Percentiles rank a stretch among this genome's conserved stretches.
phyloP scores from a whole-genome alignment of 2,797 vertebrate genomes.

The Chelonia mydas region DNA sequence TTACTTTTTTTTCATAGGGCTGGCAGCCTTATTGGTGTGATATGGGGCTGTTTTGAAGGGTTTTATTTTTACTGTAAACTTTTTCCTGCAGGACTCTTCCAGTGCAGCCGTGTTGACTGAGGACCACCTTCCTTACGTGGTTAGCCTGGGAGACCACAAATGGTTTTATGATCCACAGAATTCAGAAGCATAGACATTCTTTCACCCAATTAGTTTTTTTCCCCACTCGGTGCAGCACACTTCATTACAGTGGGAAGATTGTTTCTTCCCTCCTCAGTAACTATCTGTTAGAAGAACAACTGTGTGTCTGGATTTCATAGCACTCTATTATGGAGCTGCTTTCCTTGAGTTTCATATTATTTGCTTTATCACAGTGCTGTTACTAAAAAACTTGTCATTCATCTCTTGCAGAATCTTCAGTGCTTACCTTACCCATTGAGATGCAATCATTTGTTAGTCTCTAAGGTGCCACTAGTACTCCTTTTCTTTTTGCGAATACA shows the following conservation, averaged over 20 bases:
- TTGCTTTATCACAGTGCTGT: neutral
- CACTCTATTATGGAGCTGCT: neutral
- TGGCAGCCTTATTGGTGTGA: slow-evolving; percentile 43
- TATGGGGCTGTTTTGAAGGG: neutral
- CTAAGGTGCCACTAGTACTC: too few relatives aligned
- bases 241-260: neutral
- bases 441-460: neutral
- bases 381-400: neutral
- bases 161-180: neutral
- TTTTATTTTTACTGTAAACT: slow-evolving; percentile 63
- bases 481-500: too few relatives aligned
- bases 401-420: neutral
- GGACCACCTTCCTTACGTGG: neutral
- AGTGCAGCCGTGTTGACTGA: neutral
- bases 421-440: neutral
- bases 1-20: neutral
- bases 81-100: slow-evolving; percentile 33
- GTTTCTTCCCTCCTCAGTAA: neutral
- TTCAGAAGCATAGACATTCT: neutral
- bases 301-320: neutral
- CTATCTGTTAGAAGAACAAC: neutral
- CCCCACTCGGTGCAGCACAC: neutral
- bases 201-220: neutral
- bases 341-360: neutral
- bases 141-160: neutral